Conservation (phyloP, 2,113 vertebrate species). For the Sialia sialis region DNA sequence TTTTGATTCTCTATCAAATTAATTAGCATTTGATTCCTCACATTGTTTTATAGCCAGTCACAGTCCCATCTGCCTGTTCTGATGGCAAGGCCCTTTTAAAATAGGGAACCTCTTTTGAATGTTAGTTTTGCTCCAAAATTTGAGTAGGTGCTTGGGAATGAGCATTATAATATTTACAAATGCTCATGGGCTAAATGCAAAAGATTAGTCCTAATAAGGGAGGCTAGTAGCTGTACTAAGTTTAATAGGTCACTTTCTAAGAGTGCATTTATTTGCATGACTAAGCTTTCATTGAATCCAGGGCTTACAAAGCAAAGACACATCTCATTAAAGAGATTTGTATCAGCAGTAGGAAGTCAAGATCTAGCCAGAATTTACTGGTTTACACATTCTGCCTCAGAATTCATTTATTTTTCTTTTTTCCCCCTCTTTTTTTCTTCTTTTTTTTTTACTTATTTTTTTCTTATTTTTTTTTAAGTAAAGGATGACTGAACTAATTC, state of each 20-base stretch:
- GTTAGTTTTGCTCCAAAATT: neutral
- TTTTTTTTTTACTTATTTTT: neutral
- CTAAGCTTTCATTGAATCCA: neutral
- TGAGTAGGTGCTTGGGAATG: neutral
- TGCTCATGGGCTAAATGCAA: neutral
- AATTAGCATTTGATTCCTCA: neutral
- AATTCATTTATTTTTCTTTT: neutral
- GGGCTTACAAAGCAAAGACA: neutral
- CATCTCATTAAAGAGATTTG: neutral
- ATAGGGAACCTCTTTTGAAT: neutral
- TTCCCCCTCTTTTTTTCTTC: accelerated
- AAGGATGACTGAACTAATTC: neutral
- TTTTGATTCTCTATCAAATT: neutral
- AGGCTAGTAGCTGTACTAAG: neutral
- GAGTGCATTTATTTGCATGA: neutral
- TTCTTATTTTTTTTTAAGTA: neutral
- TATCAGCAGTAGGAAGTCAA: neutral
- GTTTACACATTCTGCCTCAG: neutral
- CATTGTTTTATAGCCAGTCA: neutral
- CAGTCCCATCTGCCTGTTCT: neutral
- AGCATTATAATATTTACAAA: neutral
- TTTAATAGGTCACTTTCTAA: neutral
- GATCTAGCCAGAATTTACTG: neutral
- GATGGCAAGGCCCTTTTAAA: neutral
- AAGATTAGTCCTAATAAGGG: neutral